Conservation (phyloP, 2,113 vertebrate species). For the Carassius auratus region DNA sequence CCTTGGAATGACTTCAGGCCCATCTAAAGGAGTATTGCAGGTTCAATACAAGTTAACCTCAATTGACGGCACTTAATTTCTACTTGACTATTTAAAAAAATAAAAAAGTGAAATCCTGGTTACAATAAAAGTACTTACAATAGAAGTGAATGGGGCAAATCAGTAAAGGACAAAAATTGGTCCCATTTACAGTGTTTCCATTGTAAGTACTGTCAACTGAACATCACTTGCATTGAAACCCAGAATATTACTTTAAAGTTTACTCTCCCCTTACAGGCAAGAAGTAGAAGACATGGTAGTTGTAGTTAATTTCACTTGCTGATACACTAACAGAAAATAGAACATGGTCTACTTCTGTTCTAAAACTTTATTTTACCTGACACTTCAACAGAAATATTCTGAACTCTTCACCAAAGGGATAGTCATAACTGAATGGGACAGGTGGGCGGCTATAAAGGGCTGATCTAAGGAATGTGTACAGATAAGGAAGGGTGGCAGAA, state of each 20-base stretch:
- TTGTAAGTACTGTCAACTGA: not conserved
- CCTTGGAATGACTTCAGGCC: not conserved
- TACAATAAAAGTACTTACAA: too few species aligned
- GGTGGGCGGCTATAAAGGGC: not conserved
- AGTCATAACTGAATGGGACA: not conserved
- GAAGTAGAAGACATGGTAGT: not conserved
- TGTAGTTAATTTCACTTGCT: too few species aligned
- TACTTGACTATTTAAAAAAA: too few species aligned
- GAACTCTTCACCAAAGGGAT: not conserved
- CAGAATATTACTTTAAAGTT: not conserved
- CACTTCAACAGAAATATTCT: not conserved
- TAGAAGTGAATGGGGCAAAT: not conserved
- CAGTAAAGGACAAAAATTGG: not conserved
- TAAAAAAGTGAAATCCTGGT: too few species aligned
- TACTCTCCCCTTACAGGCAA: not conserved
- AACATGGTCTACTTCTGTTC: not conserved
- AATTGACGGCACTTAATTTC: not conserved
- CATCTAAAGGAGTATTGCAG: not conserved
- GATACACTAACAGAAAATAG: not conserved
- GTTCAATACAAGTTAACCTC: not conserved
- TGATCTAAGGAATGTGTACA: constrained; percentile 12
- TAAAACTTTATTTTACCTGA: not conserved
- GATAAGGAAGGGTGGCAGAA: constrained; percentile 56
- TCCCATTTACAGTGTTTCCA: too few species aligned
- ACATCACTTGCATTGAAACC: not conserved